Percentiles rank a stretch among this genome's conserved stretches.
Evolutionary conservation across 2,113 vertebrate species (phyloP).

Genomic region (Takifugu flavidus): DNA sequence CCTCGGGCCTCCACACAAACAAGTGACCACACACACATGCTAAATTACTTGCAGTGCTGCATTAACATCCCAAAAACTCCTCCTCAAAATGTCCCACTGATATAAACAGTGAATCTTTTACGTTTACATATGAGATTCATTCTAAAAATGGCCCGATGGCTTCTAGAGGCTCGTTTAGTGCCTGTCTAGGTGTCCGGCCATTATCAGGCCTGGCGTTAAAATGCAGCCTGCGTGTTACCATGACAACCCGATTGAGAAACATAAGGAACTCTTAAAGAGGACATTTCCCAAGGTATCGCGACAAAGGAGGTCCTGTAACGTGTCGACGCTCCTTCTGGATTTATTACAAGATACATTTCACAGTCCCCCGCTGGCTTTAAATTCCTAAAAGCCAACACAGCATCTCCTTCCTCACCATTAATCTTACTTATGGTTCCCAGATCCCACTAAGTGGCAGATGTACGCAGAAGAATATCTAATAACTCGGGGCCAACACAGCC

Average conservation of each 20-base stretch:
- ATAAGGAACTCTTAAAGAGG: no score
- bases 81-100: background rate
- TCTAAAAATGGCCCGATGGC: no score
- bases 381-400: conserved; percentile 34
- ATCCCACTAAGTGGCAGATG: conserved; percentile 3
- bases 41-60: conserved; percentile 24
- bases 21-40: conserved; percentile 26
- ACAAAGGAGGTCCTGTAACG: no score
- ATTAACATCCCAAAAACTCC: conserved; percentile 19
- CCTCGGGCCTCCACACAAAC: conserved; percentile 53
- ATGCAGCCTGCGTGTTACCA: no score
- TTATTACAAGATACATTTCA: conserved; percentile 1
- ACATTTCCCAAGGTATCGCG: no score
- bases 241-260: no score
- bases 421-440: conserved; percentile 24
- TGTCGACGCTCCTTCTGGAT: conserved; percentile 2
- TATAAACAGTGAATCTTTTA: no score
- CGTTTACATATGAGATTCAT: no score
- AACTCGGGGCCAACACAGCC: conserved; percentile 12
- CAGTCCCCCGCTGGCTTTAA: conserved; percentile 31
- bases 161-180: no score
- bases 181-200: no score
- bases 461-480: conserved; percentile 34
- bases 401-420: conserved; percentile 31
- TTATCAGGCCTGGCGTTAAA: no score